Evolutionary conservation across 2,113 vertebrate genomes (phyloP).

Genomic region (Conger conger): DNA sequence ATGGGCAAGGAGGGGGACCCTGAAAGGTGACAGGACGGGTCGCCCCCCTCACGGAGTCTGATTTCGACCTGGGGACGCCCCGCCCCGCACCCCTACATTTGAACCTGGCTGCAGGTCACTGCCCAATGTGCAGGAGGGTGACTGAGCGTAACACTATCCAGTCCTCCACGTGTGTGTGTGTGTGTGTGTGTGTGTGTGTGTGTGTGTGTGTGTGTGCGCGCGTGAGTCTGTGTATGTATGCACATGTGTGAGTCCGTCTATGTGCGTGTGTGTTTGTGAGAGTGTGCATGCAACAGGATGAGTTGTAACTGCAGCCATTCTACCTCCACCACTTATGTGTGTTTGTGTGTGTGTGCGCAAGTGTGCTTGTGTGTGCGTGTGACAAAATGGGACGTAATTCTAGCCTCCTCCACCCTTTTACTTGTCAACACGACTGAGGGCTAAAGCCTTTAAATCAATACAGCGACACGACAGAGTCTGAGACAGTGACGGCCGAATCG

Average conservation of each 20-base stretch:
- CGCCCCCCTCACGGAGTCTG: neutral
- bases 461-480: neutral
- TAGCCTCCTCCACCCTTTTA: neutral
- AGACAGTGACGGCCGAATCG: neutral
- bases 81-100: neutral
- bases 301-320: neutral
- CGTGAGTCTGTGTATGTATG: neutral
- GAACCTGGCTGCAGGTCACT: neutral
- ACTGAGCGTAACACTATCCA: neutral
- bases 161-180: neutral
- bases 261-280: neutral
- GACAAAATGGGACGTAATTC: neutral
- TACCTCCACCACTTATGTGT: neutral
- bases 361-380: neutral
- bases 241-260: neutral
- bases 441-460: neutral
- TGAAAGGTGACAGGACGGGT: neutral
- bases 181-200: constrained; percentile 1
- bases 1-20: neutral
- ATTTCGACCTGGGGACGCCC: neutral
- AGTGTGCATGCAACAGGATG: neutral
- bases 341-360: neutral
- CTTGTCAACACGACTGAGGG: neutral
- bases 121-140: neutral
- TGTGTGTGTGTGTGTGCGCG: neutral